Evolutionary conservation across 1,140 invertebrate species (phyloP).

Genomic region (Callitettix versicolor): DNA sequence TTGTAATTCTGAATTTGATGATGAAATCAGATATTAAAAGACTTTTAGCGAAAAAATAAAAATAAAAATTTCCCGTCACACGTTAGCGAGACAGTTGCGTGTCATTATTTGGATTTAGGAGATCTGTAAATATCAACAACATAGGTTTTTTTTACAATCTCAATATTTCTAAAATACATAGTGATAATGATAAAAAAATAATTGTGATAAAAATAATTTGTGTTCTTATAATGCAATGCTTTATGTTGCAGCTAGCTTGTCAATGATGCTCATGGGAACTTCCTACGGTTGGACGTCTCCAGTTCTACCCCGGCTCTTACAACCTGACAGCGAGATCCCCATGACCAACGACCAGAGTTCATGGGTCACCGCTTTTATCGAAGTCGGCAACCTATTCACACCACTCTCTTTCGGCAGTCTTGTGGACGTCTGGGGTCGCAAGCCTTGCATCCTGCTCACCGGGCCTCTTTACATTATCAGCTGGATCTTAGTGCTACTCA

Average conservation of each 20-base stretch:
- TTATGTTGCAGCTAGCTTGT: constrained; percentile 5
- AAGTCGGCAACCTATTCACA: constrained; percentile 23
- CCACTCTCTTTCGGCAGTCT: constrained; percentile 30
- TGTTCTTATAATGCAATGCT: no score
- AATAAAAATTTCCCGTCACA: no score
- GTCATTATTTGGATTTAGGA: no score
- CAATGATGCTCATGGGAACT: constrained; percentile 9
- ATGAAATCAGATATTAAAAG: no score
- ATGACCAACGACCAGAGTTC: constrained; percentile 7
- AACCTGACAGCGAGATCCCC: background rate
- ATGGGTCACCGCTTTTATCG: constrained; percentile 3
- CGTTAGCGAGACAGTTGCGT: no score
- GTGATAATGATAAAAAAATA: no score
- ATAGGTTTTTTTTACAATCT: no score
- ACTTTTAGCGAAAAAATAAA: no score
- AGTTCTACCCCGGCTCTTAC: background rate
- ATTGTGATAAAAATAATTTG: no score
- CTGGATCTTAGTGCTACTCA: constrained; percentile 40
- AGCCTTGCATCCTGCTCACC: constrained; percentile 53
- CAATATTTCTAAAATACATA: no score
- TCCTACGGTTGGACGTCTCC: constrained; percentile 10
- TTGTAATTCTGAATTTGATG: no score
- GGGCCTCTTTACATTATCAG: constrained; percentile 37
- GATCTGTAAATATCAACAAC: no score
- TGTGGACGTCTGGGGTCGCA: constrained; percentile 65